Base-by-base conservation (phyloP, 92 coral and sea anemone genomes). In the Parazoanthus darwini region DNA sequence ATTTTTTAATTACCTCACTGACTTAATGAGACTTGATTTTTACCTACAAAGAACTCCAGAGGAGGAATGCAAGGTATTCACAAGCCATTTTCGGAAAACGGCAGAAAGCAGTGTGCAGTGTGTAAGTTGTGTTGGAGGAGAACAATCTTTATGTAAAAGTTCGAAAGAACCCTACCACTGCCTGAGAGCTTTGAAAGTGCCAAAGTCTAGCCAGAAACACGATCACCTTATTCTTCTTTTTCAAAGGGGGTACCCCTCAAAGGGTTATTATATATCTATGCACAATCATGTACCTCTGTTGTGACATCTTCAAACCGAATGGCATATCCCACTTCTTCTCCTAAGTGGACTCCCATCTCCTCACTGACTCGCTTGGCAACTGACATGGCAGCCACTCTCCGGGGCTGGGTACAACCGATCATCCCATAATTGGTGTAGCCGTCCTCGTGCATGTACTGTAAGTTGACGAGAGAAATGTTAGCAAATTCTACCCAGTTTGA, bases 321-420 rank as follows among this genome's bases (percentile, higher is more conserved):
- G 89, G 99, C 99, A 74, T 96, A 96, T 1, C 99, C 99, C 50
- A 96, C 98, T 39, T 96, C 99, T 43, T 96, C 99, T 7, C 99
- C 99, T 16, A 96, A 92, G 44, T 80, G 82, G 65, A 91, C 91
- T 36, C 93, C 91, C 90, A 94, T 94, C 91, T 95, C 99, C 42
- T 97, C 99, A 56, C 99, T 97, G 88, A 97, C 99, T 85, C 99
- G 91, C 86, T 97, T 97, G n/a, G 99, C 99, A 18, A 97, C 99
- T 0, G 99, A 97, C 99, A 97, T 97, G 79, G 99, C 99, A 0
- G 99, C 99, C 58, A 97, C 99, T 86, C 99, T 96, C 78, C 99
- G 94, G 29, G 99, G 99, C 82, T 97, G 99, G 3, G 99, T 97
- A 46, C 99, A 97, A 16, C 99, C 99, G 16, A 97, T 97, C 98